Conservation (phyloP, 2,888 invertebrate genomes). For the Mechanitis messenoides region DNA sequence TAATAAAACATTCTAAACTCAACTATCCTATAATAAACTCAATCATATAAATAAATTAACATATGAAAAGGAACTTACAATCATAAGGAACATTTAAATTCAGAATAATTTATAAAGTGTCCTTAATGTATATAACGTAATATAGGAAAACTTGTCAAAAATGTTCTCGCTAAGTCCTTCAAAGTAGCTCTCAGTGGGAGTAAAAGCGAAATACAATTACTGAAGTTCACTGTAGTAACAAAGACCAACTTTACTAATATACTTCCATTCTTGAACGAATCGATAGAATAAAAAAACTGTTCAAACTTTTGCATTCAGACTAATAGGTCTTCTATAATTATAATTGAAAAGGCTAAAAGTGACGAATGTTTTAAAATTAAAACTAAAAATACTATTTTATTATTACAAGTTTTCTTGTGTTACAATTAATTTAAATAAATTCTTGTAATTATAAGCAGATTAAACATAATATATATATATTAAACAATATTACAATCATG, state of each 20-base stretch:
- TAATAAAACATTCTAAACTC: too few species aligned
- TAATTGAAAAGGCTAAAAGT: neutral
- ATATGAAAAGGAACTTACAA: neutral
- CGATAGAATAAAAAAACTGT: conserved; percentile 21
- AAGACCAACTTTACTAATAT: conserved; percentile 18
- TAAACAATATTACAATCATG: too few species aligned
- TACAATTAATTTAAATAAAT: neutral
- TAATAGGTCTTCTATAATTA: neutral
- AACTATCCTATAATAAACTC: neutral
- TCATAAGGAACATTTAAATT: neutral
- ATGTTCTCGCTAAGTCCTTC: conserved; percentile 33
- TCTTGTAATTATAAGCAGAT: neutral
- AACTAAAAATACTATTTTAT: neutral
- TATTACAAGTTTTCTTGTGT: neutral
- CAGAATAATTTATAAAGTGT: neutral
- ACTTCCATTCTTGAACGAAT: conserved; percentile 23
- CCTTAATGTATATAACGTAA: conserved; percentile 1
- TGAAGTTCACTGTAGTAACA: conserved; percentile 16
- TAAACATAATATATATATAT: too few species aligned
- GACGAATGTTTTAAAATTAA: neutral
- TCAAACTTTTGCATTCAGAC: neutral
- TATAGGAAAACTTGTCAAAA: conserved; percentile 5
- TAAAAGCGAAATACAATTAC: conserved; percentile 15
- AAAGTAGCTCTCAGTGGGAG: conserved; percentile 47
- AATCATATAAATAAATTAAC: neutral